Percentiles rank a stretch among this genome's conserved stretches.
These are phyloP conservation scores for Hetaerina americana DNA, from an alignment of 1,140 invertebrate genomes.

Conservation along the genomic window DNA sequence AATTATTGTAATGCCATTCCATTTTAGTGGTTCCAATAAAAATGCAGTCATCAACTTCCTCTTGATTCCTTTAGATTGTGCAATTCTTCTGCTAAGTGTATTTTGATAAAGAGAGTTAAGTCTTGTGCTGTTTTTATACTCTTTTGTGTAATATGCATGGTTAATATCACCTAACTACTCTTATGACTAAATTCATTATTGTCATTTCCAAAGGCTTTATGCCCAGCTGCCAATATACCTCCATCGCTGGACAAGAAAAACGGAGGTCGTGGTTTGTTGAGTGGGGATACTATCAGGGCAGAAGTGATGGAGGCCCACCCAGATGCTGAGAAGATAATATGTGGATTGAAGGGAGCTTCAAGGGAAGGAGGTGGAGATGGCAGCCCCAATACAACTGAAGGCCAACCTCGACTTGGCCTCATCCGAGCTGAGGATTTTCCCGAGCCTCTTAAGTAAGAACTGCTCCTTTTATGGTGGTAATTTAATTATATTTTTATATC, in stretches of 20 bases:
- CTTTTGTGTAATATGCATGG: too few relatives aligned
- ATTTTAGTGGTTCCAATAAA: too few relatives aligned
- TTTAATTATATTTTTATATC: too few relatives aligned
- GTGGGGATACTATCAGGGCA: constrained; percentile 74
- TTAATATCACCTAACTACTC: too few relatives aligned
- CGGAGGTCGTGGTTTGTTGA: constrained; percentile 43
- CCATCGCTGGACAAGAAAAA: not conserved
- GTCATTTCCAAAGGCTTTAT: constrained; percentile 43
- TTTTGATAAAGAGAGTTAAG: too few relatives aligned
- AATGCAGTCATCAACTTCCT: too few relatives aligned
- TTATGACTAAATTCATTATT: too few relatives aligned
- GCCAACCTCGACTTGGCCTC: constrained; percentile 44
- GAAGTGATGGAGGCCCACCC: constrained; percentile 75
- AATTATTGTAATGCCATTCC: too few relatives aligned
- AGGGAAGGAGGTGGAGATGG: constrained; percentile 50
- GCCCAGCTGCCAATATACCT: constrained; percentile 42
- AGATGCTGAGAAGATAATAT: constrained; percentile 73
- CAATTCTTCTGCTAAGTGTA: too few relatives aligned
- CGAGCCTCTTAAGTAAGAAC: constrained; percentile 73
- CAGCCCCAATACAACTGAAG: constrained; percentile 39
- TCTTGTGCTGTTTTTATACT: too few relatives aligned
- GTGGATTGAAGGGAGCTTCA: constrained; percentile 68
- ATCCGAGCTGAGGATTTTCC: constrained; percentile 75
- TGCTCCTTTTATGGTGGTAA: too few relatives aligned
- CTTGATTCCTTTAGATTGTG: too few relatives aligned